phyloP scores from a whole-genome alignment of 2,113 vertebrate species.

The Gallinago paraguaiae region DNA sequence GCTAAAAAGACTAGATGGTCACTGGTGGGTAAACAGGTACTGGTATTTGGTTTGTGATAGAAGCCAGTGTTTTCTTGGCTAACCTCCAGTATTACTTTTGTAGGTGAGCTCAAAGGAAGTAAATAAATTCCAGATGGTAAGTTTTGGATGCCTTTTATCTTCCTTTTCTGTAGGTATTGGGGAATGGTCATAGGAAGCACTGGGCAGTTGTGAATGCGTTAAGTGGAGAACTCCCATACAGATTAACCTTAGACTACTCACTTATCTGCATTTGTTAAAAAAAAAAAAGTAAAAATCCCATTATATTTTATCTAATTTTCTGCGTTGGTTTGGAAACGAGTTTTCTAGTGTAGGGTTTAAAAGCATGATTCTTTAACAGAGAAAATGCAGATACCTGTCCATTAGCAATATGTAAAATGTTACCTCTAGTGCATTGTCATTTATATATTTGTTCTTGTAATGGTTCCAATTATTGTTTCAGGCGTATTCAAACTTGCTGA shows the following conservation, averaged over 20 bases:
- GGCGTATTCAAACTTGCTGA: conserved; percentile 96
- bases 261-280: background rate
- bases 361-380: background rate
- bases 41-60: background rate
- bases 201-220: background rate
- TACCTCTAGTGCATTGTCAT: background rate
- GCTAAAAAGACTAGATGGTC: background rate
- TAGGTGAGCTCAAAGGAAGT: conserved; percentile 98
- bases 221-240: background rate
- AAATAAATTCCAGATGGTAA: conserved; percentile 99
- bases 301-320: background rate
- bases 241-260: background rate
- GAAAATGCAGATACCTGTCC: background rate
- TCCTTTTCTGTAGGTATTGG: background rate
- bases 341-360: background rate
- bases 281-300: background rate
- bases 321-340: background rate
- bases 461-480: conserved; percentile 63
- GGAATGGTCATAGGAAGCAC: background rate
- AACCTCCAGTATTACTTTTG: conserved; percentile 33
- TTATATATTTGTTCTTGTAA: background rate
- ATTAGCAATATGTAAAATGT: background rate
- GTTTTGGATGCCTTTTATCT: conserved; percentile 49
- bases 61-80: background rate
- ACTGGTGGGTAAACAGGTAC: background rate